Conservation (phyloP, 2,113 vertebrate species). For the Forbesichthys agassizii region DNA sequence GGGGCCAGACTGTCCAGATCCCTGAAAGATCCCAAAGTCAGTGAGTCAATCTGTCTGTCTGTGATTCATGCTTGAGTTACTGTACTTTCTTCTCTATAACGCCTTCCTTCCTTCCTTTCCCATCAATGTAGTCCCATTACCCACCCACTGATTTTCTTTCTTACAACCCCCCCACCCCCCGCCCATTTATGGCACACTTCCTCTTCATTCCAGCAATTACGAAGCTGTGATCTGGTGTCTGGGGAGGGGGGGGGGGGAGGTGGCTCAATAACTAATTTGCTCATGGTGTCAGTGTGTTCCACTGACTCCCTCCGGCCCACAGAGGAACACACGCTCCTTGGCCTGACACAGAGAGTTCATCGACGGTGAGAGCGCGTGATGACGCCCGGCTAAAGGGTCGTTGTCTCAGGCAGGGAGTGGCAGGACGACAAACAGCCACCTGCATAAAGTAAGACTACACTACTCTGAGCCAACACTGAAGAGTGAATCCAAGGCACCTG, state of each 20-base stretch:
- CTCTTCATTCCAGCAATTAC: slow-evolving; percentile 55
- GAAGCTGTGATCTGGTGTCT: slow-evolving; percentile 73
- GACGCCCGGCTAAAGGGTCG: no score
- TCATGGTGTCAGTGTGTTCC: slow-evolving; percentile 60
- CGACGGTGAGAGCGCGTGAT: no score
- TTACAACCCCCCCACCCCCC: slow-evolving; percentile 30
- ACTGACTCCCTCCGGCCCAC: slow-evolving; percentile 6
- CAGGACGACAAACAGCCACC: no score
- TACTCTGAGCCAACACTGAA: no score
- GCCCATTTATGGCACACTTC: slow-evolving; percentile 41
- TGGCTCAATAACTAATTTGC: slow-evolving; percentile 79
- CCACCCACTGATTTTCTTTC: slow-evolving; percentile 33
- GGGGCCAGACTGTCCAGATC: no score
- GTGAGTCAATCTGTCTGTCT: no score
- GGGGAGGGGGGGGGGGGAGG: slow-evolving; percentile 69
- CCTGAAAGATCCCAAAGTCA: no score
- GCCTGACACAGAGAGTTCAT: no score
- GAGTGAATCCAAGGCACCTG: no score
- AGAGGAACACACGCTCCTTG: background rate
- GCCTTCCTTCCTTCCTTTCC: background rate
- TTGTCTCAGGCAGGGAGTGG: no score
- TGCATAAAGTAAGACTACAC: no score
- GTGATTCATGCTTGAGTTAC: background rate
- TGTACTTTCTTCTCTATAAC: slow-evolving; percentile 8
- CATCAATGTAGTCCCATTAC: background rate